Base-by-base conservation (phyloP, 2,797 vertebrate genomes). In the Helarctos malayanus region DNA sequence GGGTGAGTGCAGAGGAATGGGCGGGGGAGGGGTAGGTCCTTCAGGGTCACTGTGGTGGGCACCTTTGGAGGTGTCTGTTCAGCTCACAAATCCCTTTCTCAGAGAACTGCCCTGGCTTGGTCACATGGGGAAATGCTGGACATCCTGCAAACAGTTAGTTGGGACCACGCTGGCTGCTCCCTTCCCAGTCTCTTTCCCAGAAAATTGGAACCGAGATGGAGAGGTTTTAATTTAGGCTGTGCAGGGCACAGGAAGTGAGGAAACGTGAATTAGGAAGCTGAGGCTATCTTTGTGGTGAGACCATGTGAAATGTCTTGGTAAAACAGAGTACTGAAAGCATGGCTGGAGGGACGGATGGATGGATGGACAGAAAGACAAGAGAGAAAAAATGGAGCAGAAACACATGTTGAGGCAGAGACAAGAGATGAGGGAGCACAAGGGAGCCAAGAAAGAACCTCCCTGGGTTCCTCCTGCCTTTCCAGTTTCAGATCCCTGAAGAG, bases 141-240 rank as follows among this genome's bases (percentile, higher is more conserved):
- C 29, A 63, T 47, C 18, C 27, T 18, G 12, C 4, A 21, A 4
- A 21, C 0, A 32, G 27, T 29, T 18, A 80, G 7, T 52, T 25
- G 57, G 25, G 57, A 52, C 78, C 32, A 65, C 18, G 71, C 54
- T 21, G 19, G 57, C 75, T 29, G 29, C 25, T 45, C 27, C 13
- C 7, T 1, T 21, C 68, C 73, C 23, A 15, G 4, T 38, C 49
- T 47, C 41, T 82, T 89, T 86, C 27, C 52, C 45, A 78, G 83
- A 35, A 97, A 79, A 63, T 0, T 45, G 19, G 21, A 93, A 94
- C 38, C 32, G 57, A 94, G 65, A 56, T 18, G 14, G 54, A 25
- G 7, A 78, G 63, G 41, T 73, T 76, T 95, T 45, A 65, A 78
- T 41, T 76, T 35, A 87, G 16, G 80, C 29, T 83, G 41, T 29